A percentile compares a stretch with the other conserved stretches of the same genome.
These are phyloP conservation scores for Ia io DNA, from an alignment of 2,113 vertebrate genomes.

Conservation along the genomic window DNA sequence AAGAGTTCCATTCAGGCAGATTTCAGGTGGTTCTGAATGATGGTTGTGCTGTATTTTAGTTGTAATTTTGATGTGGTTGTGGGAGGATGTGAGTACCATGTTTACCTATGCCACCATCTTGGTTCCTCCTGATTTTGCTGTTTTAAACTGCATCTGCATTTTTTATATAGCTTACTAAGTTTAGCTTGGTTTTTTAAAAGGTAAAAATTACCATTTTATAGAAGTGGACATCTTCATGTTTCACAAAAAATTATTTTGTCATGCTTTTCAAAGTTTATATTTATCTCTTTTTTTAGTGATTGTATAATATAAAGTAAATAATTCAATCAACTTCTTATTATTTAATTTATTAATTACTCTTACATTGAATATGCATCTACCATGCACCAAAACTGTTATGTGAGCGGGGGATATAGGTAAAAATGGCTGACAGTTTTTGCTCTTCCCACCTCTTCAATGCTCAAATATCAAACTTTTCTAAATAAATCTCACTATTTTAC, in stretches of 20 bases:
- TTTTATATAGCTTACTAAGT: neutral
- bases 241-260: neutral
- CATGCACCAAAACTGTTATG: neutral
- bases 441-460: neutral
- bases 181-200: neutral
- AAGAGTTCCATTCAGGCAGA: no score
- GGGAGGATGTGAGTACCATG: no score
- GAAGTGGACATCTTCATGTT: neutral
- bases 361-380: neutral
- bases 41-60: no score
- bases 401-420: neutral
- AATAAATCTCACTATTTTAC: neutral
- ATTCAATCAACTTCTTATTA: neutral
- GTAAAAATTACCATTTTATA: neutral
- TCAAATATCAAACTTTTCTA: neutral
- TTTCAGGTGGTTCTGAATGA: no score
- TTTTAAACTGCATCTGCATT: neutral
- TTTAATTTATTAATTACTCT: neutral
- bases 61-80: no score
- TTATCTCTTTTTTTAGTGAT: neutral
- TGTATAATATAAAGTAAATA: neutral
- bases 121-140: neutral
- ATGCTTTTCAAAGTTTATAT: neutral
- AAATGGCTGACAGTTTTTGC: neutral
- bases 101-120: no score